These are phyloP conservation scores for Ammospiza caudacuta DNA, from an alignment of 2,113 vertebrate species.

Conservation along the genomic window DNA sequence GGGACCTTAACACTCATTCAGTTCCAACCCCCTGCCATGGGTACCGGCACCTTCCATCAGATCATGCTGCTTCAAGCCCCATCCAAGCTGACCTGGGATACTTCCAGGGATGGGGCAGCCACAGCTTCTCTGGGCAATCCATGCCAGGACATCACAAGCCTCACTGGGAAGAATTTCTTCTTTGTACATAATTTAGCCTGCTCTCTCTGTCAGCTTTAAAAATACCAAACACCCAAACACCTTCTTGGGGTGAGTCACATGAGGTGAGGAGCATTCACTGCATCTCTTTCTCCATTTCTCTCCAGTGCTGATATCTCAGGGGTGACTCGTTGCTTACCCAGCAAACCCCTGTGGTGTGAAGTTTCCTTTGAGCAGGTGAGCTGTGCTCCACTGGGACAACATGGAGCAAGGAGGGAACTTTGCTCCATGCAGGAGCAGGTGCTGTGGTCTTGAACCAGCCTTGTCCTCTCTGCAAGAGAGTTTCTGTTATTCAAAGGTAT, in stretches of 20 bases:
- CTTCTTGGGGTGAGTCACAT: not conserved
- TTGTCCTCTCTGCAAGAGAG: not conserved
- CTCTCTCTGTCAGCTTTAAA: not conserved
- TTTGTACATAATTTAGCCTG: not conserved
- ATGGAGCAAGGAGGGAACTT: not conserved
- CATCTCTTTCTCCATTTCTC: not conserved
- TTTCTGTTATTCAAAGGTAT: not conserved
- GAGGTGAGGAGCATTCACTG: not conserved
- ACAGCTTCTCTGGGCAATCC: not conserved
- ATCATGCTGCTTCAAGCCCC: not conserved
- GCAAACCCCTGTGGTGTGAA: not conserved
- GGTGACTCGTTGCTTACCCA: not conserved
- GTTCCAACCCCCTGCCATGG: not conserved
- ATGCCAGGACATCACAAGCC: not conserved
- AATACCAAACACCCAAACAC: not conserved
- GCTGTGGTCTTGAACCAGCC: not conserved
- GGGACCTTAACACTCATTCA: not conserved
- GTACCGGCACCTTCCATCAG: not conserved
- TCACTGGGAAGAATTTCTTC: not conserved
- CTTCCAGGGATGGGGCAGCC: not conserved
- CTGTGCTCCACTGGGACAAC: fast-evolving
- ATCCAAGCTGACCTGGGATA: not conserved
- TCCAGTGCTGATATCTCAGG: not conserved
- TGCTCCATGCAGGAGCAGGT: not conserved
- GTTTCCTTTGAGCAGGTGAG: not conserved